Evolutionary conservation across 2,888 invertebrate species (phyloP), one percentile per base, ranked within the genome.

Genomic region (Keiferia lycopersicella): DNA sequence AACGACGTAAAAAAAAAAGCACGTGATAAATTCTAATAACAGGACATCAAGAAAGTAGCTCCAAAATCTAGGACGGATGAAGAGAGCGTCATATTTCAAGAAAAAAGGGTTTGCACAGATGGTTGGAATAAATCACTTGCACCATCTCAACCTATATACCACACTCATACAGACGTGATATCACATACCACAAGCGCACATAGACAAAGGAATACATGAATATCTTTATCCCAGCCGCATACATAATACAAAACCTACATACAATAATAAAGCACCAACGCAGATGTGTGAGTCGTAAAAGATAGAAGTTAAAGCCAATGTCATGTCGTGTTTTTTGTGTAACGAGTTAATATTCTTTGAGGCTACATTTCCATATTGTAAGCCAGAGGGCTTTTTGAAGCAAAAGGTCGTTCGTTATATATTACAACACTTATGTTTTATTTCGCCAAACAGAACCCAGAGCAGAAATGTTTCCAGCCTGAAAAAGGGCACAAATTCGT

Each of bases 191-290:
- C 60, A 60, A 18, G 10, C 58, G 69, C 69, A 71, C 70, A 71
- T 73, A 76, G 74, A 73, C 71, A 50, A 59, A 62, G 64, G 75
- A 77, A 78, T 77, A 75, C 68, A 78, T 77, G 77, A 79, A 79
- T 79, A 78, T 75, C 72, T 78, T 74, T 69, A 67, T 69, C 48
- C 51, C 68, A 20, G 60, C 30, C 30, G 41, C 57, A 66, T 66
- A 64, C 61, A 64, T 61, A 62, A 62, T 62, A 64, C 48, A 61
- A 57, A 16, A 45, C 51, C 34, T 61, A 39, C 61, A 39, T 58
- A 58, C 26, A 53, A 53, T 53, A 20, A 61, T 34, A 50, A 50
- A 16, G 10, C 30, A 16, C 12, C 20, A 30, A n/a, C 48, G 50
- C 50, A 63, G 58, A 58, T 62, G 62, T 60, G 60, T n/a, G 60